These are phyloP conservation scores for Pachycephus smyrnensis DNA, from an alignment of 2,888 invertebrate species.

Conservation along the genomic window DNA sequence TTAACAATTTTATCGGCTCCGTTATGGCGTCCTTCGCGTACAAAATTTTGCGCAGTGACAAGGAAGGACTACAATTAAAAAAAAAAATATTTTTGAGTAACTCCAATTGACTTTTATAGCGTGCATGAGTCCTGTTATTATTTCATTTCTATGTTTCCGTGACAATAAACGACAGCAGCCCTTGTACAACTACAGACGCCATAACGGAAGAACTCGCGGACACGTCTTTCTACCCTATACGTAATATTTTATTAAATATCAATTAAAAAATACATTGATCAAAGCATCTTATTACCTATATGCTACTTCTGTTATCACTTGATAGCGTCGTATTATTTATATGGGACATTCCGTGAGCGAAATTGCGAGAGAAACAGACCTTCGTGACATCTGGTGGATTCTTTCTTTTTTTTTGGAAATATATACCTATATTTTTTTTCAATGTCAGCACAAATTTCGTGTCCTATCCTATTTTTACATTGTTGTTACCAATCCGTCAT, in stretches of 20 bases:
- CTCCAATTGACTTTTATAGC: neutral
- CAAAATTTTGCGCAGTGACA: neutral
- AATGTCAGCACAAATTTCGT: neutral
- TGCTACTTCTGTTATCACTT: slow-evolving; percentile 7
- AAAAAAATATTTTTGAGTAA: neutral
- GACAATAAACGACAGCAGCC: neutral
- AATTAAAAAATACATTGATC: slow-evolving; percentile 13
- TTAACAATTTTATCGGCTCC: neutral
- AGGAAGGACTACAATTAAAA: neutral
- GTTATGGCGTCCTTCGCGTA: neutral
- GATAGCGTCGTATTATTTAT: neutral
- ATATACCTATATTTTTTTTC: no score
- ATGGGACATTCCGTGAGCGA: neutral
- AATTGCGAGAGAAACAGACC: neutral
- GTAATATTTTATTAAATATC: slow-evolving; percentile 15
- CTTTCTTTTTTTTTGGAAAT: no score
- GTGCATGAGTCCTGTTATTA: neutral
- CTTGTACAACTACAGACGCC: neutral
- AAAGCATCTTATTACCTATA: slow-evolving; percentile 8
- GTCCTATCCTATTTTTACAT: neutral
- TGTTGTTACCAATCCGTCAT: neutral
- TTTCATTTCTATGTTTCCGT: neutral
- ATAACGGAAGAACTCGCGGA: slow-evolving; percentile 1
- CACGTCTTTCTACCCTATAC: slow-evolving; percentile 1
- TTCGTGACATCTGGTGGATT: neutral